Percentiles rank a stretch among this genome's conserved stretches.
Conservation (phyloP, 2,888 invertebrate genomes). For the Leptinotarsa rubiginosa region DNA sequence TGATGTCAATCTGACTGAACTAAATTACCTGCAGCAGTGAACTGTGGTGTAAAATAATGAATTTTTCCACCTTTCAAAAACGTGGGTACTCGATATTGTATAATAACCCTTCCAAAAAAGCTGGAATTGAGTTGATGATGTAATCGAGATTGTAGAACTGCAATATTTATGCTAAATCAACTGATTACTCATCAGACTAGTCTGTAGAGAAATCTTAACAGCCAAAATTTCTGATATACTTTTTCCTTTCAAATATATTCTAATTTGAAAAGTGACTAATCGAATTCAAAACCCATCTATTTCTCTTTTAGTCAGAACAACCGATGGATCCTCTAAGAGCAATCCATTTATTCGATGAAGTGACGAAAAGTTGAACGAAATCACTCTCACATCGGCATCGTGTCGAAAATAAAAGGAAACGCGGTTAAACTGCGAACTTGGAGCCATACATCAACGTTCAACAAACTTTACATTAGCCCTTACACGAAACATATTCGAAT, state of each 20-base stretch:
- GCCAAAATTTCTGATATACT: background rate
- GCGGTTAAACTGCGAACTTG: conserved; percentile 51
- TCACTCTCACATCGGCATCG: conserved; percentile 29
- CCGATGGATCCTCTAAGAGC: background rate
- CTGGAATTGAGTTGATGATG: too few species aligned
- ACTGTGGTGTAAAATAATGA: too few species aligned
- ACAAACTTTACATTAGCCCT: conserved; percentile 57
- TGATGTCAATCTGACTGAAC: too few species aligned
- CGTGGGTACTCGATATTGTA: too few species aligned
- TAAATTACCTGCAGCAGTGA: too few species aligned
- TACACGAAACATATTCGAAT: conserved; percentile 57
- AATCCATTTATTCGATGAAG: conserved; percentile 9
- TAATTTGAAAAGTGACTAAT: background rate
- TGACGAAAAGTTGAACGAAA: conserved; percentile 20
- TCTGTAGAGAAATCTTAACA: background rate
- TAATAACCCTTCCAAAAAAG: too few species aligned
- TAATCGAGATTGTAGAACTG: too few species aligned
- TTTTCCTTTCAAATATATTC: background rate
- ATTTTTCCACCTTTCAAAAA: too few species aligned
- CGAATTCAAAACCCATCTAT: background rate
- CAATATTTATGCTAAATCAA: too few species aligned
- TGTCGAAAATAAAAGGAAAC: conserved; percentile 41
- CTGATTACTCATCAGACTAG: too few species aligned
- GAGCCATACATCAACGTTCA: conserved; percentile 52
- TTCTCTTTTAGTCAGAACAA: conserved; percentile 1